Evolutionary conservation across 2,888 invertebrate species (phyloP).

Genomic region (Steinernema scapterisci): DNA sequence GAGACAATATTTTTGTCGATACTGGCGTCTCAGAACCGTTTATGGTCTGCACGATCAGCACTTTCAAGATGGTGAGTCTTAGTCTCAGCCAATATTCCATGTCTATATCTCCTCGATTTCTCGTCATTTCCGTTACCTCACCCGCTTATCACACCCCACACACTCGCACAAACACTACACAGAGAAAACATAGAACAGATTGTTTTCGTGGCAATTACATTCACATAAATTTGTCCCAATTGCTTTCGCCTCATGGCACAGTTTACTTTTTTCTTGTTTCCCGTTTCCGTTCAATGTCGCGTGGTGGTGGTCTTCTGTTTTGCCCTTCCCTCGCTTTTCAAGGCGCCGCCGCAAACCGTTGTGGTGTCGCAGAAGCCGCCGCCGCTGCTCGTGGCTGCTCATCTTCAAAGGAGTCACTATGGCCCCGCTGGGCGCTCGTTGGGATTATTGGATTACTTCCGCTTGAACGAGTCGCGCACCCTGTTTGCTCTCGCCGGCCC

Average conservation of each 20-base stretch:
- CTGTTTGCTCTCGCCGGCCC: constrained; percentile 23
- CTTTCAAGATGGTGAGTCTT: constrained; percentile 59
- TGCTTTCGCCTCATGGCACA: constrained; percentile 29
- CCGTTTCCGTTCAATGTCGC: no score
- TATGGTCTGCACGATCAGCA: constrained; percentile 51
- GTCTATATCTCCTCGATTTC: background rate
- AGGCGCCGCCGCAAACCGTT: no score
- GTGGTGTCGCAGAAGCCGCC: no score
- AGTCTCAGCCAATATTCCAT: background rate
- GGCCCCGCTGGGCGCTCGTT: constrained; percentile 27
- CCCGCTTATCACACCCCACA: background rate
- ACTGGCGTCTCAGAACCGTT: constrained; percentile 50
- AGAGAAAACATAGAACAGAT: background rate
- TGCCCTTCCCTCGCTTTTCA: background rate
- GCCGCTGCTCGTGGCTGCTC: background rate
- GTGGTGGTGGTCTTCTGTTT: background rate
- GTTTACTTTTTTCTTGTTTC: background rate
- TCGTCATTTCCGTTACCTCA: background rate
- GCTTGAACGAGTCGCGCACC: constrained; percentile 31
- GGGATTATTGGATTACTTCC: constrained; percentile 33
- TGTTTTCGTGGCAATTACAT: constrained; percentile 21
- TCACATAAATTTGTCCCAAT: constrained; percentile 9
- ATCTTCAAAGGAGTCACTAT: constrained; percentile 27
- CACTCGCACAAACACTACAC: background rate
- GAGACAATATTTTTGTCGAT: constrained; percentile 59